Base-by-base conservation (phyloP, 2,113 vertebrate species). In the Notarius quadriscutis region DNA sequence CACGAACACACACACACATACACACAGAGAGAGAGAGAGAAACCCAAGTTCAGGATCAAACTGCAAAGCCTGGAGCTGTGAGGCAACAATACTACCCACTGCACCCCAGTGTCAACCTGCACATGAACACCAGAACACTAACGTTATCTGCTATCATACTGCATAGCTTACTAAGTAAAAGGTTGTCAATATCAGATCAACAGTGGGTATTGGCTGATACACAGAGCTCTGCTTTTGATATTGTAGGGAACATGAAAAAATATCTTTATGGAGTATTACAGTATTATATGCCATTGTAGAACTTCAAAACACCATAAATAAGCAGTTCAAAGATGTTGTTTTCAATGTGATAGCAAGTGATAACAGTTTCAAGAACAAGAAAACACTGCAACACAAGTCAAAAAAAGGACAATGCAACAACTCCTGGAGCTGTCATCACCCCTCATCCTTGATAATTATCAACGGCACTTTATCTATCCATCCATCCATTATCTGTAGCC, bases 391-490 rank as follows among this genome's bases (percentile, higher is more conserved):
- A 72, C 27, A 15, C 30, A 17, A 62, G 55, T 10, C 18, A 78
- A 51, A 69, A 79, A 81, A 41, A 58, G 11, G 20, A 34, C 30
- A 80, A 71, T 41, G 12, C 51, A 60, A 20, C 85, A 53, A 34
- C 22, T 51, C 20, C 11, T 71, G 1, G 50, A 79, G 75, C 30
- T 81, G 20, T 58, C 77, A 30, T 41, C 85, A 81, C 85, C 63
- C 53, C 27, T 67, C 27, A 41, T 69, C 6, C 77, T 62, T 81
- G 77, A 81, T 81, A 86, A 86, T 86, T 86, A 86, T 72, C 30
- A 22, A 81, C 63, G 12, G 51, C 51, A 81, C 34, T 41, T 41
- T 41, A 41, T 41, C 34, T 2, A 41, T 41, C 34, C 34, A 34
- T 34, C 34, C 34, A 1, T 34, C 34, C 30, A 30, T 41, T 41